Conservation (phyloP, 1,140 invertebrate species). For the Atta colombica region DNA sequence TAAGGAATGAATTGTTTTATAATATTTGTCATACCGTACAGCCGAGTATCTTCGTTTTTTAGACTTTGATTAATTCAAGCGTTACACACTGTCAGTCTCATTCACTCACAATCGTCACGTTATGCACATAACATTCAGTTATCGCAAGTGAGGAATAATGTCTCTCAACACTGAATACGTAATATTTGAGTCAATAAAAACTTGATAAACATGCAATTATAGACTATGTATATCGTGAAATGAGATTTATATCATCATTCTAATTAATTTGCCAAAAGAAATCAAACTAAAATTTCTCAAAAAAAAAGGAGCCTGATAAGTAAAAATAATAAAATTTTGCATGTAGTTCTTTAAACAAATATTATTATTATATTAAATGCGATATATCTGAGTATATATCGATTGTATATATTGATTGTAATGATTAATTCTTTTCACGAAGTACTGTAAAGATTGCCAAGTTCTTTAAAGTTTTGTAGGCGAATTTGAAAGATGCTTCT, state of each 20-base stretch:
- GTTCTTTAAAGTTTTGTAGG: slow-evolving; percentile 26
- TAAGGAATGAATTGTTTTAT: neutral
- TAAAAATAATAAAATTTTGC: neutral
- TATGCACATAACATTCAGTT: neutral
- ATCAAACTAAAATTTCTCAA: neutral
- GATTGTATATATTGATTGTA: neutral
- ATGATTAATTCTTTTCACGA: neutral
- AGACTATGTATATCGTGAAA: neutral
- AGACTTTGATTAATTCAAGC: slow-evolving; percentile 5
- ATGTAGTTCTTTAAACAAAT: neutral
- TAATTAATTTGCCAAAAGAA: neutral
- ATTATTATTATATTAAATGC: neutral
- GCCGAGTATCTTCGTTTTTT: neutral
- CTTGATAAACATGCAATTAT: neutral
- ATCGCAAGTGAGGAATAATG: neutral
- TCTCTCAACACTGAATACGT: slow-evolving; percentile 15
- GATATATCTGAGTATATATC: neutral
- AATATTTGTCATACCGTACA: neutral
- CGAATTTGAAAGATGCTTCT: slow-evolving; percentile 26
- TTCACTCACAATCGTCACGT: slow-evolving; percentile 3
- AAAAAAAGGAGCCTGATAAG: neutral
- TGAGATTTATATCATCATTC: neutral
- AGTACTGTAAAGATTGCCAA: slow-evolving; percentile 38
- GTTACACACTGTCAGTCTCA: neutral
- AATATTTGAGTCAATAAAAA: neutral